Evolutionary conservation across 1,140 invertebrate species (phyloP).

Genomic region (Andricus grossulariae): DNA sequence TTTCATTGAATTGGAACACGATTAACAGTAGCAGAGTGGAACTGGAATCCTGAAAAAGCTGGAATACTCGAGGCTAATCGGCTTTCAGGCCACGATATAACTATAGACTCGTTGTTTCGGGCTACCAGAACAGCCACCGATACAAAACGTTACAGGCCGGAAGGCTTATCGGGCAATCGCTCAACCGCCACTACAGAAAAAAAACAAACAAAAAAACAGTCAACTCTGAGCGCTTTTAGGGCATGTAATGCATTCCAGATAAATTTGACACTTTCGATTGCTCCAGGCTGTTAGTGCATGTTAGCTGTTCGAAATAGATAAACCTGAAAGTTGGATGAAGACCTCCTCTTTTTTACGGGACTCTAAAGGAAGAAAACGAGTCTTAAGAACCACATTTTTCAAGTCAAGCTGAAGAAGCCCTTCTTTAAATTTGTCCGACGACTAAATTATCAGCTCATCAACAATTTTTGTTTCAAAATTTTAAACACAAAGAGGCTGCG

Average conservation of each 20-base stretch:
- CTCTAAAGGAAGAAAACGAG: no score
- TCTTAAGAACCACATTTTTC: no score
- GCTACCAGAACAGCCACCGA: constrained; percentile 17
- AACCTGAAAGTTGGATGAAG: neutral
- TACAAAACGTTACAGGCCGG: constrained; percentile 28
- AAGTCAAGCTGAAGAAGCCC: no score
- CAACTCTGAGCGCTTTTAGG: constrained; percentile 8
- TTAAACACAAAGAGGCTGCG: no score
- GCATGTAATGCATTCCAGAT: constrained; percentile 23
- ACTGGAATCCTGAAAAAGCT: constrained; percentile 29
- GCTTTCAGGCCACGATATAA: constrained; percentile 23
- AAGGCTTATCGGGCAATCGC: constrained; percentile 22
- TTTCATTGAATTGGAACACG: constrained; percentile 25
- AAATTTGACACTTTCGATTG: constrained; percentile 26
- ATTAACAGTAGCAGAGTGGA: constrained; percentile 16
- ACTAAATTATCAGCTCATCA: no score
- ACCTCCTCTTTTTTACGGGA: neutral
- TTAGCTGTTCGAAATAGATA: constrained; percentile 1
- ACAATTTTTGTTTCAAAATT: no score
- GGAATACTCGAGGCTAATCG: constrained; percentile 21
- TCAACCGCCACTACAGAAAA: neutral
- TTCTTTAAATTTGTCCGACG: no score
- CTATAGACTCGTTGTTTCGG: constrained; percentile 29
- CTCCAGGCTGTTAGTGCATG: neutral
- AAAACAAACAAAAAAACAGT: constrained; percentile 2